A percentile compares a stretch with the other conserved stretches of the same genome.
Conservation (phyloP, 2,797 vertebrate genomes). For the Limnodromus scolopaceus region DNA sequence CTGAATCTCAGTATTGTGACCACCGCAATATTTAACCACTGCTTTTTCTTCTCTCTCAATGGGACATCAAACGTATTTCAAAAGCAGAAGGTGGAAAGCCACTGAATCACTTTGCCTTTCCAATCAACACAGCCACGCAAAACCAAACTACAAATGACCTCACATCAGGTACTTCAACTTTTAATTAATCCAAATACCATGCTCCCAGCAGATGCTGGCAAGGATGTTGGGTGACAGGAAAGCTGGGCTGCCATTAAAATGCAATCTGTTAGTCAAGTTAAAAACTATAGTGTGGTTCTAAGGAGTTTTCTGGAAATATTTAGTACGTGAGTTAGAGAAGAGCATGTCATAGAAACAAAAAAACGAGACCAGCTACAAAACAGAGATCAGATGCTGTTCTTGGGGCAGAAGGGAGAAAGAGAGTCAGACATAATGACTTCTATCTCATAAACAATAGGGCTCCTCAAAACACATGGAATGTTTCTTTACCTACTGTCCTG, state of each 20-base stretch:
- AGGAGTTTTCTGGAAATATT: background rate
- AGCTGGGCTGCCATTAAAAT: background rate
- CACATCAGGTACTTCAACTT: background rate
- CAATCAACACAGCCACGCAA: background rate
- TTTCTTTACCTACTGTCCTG: background rate
- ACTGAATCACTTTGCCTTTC: background rate
- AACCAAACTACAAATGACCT: background rate
- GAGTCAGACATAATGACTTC: background rate
- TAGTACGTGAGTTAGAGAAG: background rate
- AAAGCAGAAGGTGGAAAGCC: background rate
- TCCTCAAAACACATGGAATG: background rate
- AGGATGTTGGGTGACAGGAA: background rate
- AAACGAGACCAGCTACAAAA: background rate
- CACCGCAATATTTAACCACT: background rate
- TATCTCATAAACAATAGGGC: background rate
- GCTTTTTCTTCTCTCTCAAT: background rate
- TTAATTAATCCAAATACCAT: background rate
- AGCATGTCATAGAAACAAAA: background rate
- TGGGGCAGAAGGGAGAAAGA: background rate
- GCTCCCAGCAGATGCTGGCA: background rate
- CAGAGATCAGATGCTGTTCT: background rate
- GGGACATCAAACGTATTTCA: background rate
- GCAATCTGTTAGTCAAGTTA: background rate
- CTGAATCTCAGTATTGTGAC: background rate
- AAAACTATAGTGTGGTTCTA: background rate